Percentiles rank a stretch among this genome's conserved stretches.
These are phyloP conservation scores for Scartelaos histophorus DNA, from an alignment of 2,113 vertebrate genomes.

Conservation along the genomic window DNA sequence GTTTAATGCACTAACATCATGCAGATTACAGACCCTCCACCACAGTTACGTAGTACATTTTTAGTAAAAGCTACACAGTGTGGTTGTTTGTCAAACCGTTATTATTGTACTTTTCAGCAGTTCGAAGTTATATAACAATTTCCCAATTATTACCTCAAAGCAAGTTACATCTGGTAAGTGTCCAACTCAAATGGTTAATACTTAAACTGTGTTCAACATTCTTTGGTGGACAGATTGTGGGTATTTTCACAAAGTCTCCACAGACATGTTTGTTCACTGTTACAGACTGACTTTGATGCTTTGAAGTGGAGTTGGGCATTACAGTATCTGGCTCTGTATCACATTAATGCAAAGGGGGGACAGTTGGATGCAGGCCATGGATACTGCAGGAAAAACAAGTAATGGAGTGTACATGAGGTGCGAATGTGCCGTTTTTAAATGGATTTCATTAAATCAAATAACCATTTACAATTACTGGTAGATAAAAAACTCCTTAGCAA, in stretches of 20 bases:
- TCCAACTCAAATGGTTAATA: constrained; percentile 46
- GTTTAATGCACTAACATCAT: neutral
- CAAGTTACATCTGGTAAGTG: constrained; percentile 36
- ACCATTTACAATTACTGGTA: neutral
- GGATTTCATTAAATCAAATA: neutral
- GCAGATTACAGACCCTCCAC: too few relatives aligned
- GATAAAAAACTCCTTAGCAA: neutral
- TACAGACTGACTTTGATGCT: constrained; percentile 51
- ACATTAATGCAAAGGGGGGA: constrained; percentile 32
- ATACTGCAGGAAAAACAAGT: constrained; percentile 2
- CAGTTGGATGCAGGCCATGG: neutral
- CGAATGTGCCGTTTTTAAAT: neutral
- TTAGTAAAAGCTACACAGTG: neutral
- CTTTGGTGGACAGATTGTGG: constrained; percentile 2
- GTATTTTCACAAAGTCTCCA: constrained; percentile 10
- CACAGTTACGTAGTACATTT: neutral
- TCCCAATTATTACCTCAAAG: too few relatives aligned
- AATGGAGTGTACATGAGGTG: neutral
- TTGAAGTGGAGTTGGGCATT: constrained; percentile 43
- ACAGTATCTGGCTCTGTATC: constrained; percentile 39
- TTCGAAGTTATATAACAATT: too few relatives aligned
- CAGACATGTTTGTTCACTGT: constrained; percentile 17
- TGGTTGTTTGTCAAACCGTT: neutral
- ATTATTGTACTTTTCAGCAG: neutral
- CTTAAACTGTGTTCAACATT: neutral